Percentiles rank a stretch among this genome's conserved stretches.
phyloP scores from a whole-genome alignment of 1,140 invertebrate genomes.

The Nymphalis io region DNA sequence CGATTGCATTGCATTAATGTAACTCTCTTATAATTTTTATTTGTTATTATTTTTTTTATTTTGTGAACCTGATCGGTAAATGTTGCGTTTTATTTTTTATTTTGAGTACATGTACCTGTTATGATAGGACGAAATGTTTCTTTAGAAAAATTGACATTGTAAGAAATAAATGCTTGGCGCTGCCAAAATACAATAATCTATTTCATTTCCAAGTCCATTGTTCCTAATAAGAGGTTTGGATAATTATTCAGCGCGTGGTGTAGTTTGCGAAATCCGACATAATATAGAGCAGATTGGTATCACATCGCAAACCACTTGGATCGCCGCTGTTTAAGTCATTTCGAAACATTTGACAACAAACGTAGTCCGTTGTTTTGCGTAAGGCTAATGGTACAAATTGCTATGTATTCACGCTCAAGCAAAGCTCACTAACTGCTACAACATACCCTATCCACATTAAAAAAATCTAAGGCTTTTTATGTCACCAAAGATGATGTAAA shows the following conservation, averaged over 20 bases:
- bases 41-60: slow-evolving; percentile 61
- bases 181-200: slow-evolving; percentile 52
- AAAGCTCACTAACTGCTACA: neutral
- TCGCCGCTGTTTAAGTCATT: slow-evolving; percentile 52
- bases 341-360: slow-evolving; percentile 67
- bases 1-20: slow-evolving; percentile 62
- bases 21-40: slow-evolving; percentile 56
- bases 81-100: slow-evolving; percentile 51
- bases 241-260: slow-evolving; percentile 46
- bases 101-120: slow-evolving; percentile 79
- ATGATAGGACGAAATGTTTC: slow-evolving; percentile 60
- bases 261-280: slow-evolving; percentile 67
- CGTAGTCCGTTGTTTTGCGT: slow-evolving; percentile 60
- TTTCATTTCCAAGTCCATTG: slow-evolving; percentile 49
- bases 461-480: too few relatives aligned
- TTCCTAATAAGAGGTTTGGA: slow-evolving; percentile 44
- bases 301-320: slow-evolving; percentile 54
- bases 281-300: slow-evolving; percentile 66
- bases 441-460: neutral
- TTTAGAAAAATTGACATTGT: slow-evolving; percentile 44
- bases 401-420: neutral
- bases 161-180: slow-evolving; percentile 63
- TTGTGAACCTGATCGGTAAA: slow-evolving; percentile 59
- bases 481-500: too few relatives aligned
- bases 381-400: slow-evolving; percentile 39